These are phyloP conservation scores for Ligdia adustata DNA, from an alignment of 2,888 invertebrate genomes.

Conservation along the genomic window DNA sequence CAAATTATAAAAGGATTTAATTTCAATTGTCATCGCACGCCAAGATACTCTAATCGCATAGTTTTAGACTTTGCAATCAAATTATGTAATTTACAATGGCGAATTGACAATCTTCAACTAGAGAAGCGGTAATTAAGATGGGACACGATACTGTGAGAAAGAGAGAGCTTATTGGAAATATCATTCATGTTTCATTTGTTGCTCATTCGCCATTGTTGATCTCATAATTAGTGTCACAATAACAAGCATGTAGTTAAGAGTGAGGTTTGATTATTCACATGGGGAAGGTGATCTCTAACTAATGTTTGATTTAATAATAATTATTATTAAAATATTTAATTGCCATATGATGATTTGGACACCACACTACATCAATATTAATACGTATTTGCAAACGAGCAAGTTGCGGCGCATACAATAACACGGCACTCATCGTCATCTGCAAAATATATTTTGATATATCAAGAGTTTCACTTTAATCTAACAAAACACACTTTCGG, in stretches of 20 bases:
- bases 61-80: too few relatives aligned
- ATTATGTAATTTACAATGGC: too few relatives aligned
- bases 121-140: too few relatives aligned
- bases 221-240: too few relatives aligned
- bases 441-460: not conserved
- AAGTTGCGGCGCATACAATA: slow-evolving; percentile 5
- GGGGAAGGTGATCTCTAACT: slow-evolving; percentile 14
- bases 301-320: slow-evolving; percentile 4
- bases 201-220: too few relatives aligned
- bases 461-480: not conserved
- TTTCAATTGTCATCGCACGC: too few relatives aligned
- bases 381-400: slow-evolving; percentile 1
- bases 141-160: too few relatives aligned
- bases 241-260: slow-evolving; percentile 6
- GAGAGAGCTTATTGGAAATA: too few relatives aligned
- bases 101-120: too few relatives aligned
- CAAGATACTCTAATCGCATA: too few relatives aligned
- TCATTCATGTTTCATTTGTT: too few relatives aligned
- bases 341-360: slow-evolving; percentile 15
- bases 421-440: slow-evolving; percentile 19
- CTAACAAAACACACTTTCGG: not conserved
- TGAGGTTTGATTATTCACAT: slow-evolving; percentile 8
- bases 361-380: slow-evolving; percentile 7
- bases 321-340: not conserved
- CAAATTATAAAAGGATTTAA: too few relatives aligned